Evolutionary conservation across 2,888 invertebrate genomes (phyloP), one percentile per base, ranked within the genome.

Genomic region (Nemurella pictetii): DNA sequence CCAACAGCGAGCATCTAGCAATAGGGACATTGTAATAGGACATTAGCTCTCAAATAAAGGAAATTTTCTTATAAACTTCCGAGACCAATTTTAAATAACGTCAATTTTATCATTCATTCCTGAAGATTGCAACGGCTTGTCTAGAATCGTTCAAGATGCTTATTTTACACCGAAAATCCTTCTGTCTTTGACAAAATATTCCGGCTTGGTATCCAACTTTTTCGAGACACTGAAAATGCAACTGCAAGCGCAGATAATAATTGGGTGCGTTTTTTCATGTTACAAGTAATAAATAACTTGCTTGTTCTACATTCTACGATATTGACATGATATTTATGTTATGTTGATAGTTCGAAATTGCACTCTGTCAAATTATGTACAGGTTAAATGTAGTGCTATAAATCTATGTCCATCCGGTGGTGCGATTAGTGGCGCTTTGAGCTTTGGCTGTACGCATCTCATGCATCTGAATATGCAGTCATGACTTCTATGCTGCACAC

Each of bases 11-110:
- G 15, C 75, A 25, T 75, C 12, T 75, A 55, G 55, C 2, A 28
- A 75, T 27, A 75, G 27, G 75, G 75, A 25, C 29, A 28, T 75
- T 75, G 27, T 12, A 26, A 26, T 12, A 9, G 4, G 15, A 20
- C 75, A 55, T 75, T 75, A 75, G 1, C 29, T 75, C 25, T 75
- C 7, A 75, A 75, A 75, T 28, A 55, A 55, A 55, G 27, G 29
- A 75, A 3, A 9, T 55, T 28, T 75, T 75, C 7, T 25, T 0
- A 75, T 75, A 35, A 81, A n/a, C 26, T 81, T 81, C 35, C 80
- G 80, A 81, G 80, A 81, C 80, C 0, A 81, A 81, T 81, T 81
- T 35, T 20, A 81, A 81, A 81, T 81, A 25, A 81, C 80, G 80
- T 35, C 80, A 81, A 35, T 32, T 81, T 81, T 5, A 75, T 26